Evolutionary conservation across 1,140 invertebrate genomes (phyloP), one percentile per base, ranked within the genome.

Genomic region (Battus philenor): DNA sequence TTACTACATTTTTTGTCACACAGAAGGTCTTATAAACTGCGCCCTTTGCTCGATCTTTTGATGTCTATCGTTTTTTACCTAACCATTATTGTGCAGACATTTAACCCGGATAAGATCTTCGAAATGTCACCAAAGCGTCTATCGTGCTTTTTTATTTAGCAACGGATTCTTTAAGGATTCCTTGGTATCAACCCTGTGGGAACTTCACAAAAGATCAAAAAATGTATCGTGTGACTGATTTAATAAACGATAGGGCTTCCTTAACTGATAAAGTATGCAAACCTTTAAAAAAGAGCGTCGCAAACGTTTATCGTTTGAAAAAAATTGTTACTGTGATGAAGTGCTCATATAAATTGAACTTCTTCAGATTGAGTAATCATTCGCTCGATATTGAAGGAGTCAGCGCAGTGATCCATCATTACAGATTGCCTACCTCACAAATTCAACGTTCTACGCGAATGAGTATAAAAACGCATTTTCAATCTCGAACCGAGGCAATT

Each of bases 1-100:
- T 57, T 57, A 59, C 60, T 56, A 54, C 52, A 56, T 60, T 80
- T 74, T 79, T 77, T 80, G 64, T 78, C 74, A 67, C 64, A 54
- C 59, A 58, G 69, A 60, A 65, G 61, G 61, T 67, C 50, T 71
- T 64, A 70, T 74, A 64, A 65, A 64, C 68, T 71, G 69, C 76
- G 65, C 81, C 77, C 71, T 76, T 67, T 71, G 54, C 43, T 64
- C 55, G 56, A 11, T 30, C 61, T 77, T 81, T 80, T 75, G 77
- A 83, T 85, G 76, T 64, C 63, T 67, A 83, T 85, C 71, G 70
- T 66, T 85, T 80, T 81, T 85, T 85, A 66, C 69, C 45, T 46
- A 48, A 48, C 74, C 62, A 78, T 80, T 79, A 80, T 80, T 85
- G 78, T 82, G 75, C 73, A 59, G 78, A 78, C 71, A 55, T 73